These are phyloP conservation scores for Ianthella basta DNA, from an alignment of 37 sponge, comb jelly and placozoan genomes.

Conservation along the genomic window DNA sequence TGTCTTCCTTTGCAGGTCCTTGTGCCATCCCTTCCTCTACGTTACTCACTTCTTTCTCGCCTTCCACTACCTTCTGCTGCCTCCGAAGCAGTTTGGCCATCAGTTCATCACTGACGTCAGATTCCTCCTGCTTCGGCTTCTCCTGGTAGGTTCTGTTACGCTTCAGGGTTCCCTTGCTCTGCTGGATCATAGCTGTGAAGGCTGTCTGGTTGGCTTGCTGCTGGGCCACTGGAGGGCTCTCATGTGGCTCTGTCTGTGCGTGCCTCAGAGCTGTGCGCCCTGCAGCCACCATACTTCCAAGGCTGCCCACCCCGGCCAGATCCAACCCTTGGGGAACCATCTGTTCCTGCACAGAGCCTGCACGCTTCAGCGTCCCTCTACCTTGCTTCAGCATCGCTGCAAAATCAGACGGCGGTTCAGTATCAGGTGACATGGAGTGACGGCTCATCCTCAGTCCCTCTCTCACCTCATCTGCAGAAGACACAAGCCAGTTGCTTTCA, in stretches of 20 bases:
- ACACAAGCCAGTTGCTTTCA: no score
- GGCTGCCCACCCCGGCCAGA: not conserved
- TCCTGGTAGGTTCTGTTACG: not conserved
- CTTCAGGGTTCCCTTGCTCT: conserved; percentile 3
- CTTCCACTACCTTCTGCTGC: conserved; percentile 61
- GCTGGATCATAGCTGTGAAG: conserved; percentile 24
- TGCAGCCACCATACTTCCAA: not conserved
- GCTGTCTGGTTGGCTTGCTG: conserved; percentile 11
- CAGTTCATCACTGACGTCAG: conserved; percentile 54
- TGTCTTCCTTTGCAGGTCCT: not conserved
- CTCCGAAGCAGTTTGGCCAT: conserved; percentile 58
- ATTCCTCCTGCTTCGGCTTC: conserved; percentile 26
- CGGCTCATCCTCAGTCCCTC: conserved; percentile 7
- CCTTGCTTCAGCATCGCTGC: conserved; percentile 10
- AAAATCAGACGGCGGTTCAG: conserved; percentile 13
- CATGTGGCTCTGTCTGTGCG: conserved; percentile 6
- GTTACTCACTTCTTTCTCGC: conserved; percentile 24
- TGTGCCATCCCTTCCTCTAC: not conserved
- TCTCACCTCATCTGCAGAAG: conserved; percentile 24
- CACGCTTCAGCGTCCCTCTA: not conserved
- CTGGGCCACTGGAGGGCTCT: not conserved
- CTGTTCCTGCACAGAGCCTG: conserved; percentile 21
- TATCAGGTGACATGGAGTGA: conserved; percentile 3
- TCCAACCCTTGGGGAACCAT: not conserved
- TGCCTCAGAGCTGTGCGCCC: conserved; percentile 1